These are phyloP conservation scores for Zygaena filipendulae DNA, from an alignment of 2,888 invertebrate species.

Conservation along the genomic window DNA sequence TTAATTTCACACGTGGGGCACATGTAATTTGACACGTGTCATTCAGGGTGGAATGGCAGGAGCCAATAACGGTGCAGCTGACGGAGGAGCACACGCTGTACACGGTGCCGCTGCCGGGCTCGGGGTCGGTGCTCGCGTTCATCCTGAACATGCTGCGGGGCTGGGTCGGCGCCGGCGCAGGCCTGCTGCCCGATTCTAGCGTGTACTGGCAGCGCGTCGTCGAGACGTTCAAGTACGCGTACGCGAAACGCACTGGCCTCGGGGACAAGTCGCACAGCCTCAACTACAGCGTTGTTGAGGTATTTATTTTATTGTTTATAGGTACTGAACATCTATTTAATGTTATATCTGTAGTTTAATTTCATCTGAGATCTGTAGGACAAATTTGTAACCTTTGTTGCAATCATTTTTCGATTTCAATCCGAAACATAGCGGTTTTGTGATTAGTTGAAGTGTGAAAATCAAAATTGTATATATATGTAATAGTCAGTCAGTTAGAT, in stretches of 20 bases:
- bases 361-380: no score
- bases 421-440: no score
- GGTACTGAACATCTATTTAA: no score
- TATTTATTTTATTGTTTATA: no score
- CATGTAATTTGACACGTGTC: no score
- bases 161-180: constrained; percentile 50
- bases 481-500: no score
- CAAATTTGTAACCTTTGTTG: no score
- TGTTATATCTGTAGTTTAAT: no score
- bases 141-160: constrained; percentile 82
- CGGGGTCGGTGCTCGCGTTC: constrained; percentile 83
- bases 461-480: no score
- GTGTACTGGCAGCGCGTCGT: constrained; percentile 82
- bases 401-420: constrained; percentile 1
- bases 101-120: constrained; percentile 85
- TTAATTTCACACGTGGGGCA: no score
- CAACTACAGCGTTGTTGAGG: constrained; percentile 31
- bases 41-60: constrained; percentile 73
- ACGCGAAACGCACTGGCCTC: constrained; percentile 84
- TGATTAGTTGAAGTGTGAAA: no score
- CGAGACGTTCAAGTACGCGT: constrained; percentile 93
- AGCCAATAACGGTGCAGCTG: constrained; percentile 69
- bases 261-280: constrained; percentile 73
- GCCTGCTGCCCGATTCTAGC: constrained; percentile 32
- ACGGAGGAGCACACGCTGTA: constrained; percentile 74